Evolutionary conservation across 2,113 vertebrate genomes (phyloP).

Genomic region (Eolophus roseicapilla): DNA sequence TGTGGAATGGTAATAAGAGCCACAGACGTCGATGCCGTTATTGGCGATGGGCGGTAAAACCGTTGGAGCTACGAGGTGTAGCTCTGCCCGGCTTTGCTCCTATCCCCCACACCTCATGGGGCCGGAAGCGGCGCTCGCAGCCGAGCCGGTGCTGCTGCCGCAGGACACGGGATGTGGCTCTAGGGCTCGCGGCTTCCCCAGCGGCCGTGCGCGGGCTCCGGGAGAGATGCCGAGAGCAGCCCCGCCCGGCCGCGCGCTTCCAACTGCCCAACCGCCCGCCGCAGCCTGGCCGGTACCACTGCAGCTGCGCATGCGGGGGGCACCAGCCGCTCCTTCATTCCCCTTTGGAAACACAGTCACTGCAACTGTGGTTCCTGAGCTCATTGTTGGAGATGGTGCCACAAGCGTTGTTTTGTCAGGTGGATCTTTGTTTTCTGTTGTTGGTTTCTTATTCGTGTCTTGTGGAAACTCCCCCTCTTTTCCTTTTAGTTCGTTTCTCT

Average conservation of each 20-base stretch:
- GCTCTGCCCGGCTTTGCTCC: background rate
- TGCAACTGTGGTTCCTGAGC: rapidly evolving
- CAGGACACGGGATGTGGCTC: too few species aligned
- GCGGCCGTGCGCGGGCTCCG: too few species aligned
- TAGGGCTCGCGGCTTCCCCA: too few species aligned
- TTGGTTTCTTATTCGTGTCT: background rate
- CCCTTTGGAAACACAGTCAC: rapidly evolving
- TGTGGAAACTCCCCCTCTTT: background rate
- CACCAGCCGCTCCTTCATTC: rapidly evolving
- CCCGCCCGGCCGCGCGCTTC: background rate
- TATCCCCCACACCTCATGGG: rapidly evolving
- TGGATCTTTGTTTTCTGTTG: background rate
- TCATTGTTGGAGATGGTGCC: rapidly evolving
- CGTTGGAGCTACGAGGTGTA: background rate
- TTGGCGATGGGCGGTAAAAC: background rate
- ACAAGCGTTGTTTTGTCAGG: rapidly evolving
- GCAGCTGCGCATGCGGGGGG: background rate
- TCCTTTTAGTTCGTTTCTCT: background rate
- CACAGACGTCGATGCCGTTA: background rate
- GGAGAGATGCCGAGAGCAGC: too few species aligned
- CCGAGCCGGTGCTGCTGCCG: too few species aligned
- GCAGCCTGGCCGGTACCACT: background rate
- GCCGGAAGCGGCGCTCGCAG: background rate
- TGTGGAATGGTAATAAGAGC: too few species aligned
- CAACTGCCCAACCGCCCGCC: background rate